Evolutionary conservation across 2,888 invertebrate genomes (phyloP), one percentile per base, ranked within the genome.

Genomic region (Drosophila subsilvestris): DNA sequence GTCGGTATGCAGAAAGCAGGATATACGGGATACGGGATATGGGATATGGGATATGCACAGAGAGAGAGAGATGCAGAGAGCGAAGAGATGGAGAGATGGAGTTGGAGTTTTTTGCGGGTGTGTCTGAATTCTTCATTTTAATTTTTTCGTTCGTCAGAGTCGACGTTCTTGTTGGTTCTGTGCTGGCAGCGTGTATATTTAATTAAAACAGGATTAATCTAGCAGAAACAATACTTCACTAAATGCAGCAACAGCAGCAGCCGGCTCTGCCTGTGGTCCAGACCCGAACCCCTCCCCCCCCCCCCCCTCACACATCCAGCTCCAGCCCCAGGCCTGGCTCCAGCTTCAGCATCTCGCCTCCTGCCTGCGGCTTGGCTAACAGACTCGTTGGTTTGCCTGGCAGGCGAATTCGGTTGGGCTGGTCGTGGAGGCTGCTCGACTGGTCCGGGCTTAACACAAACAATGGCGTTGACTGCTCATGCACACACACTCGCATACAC

Each of bases 171-270:
- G 84, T 88, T 85, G 89, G 89, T 88, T 88, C 86, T 89, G 74
- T 82, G 86, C 89, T 88, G 84, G 74, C 85, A 85, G 89, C 88
- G 89, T 86, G 85, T 89, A 86, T 86, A 86, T 86, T 86, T 86
- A 86, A 86, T 86, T 86, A 86, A 86, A 86, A 89, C 85, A 80
- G 89, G 89, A 86, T 86, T 86, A 86, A 86, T 86, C 85, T 86
- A 86, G 89, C 85, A 86, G 89, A 86, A 86, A 89, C 85, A 86
- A 89, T 86, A 88, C 85, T 86, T 86, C 89, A 86, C 85, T 86
- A 89, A 86, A 86, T 86, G 89, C 85, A 83, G 80, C 78, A 62
- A 51, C 73, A 67, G 66, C 68, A 67, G 47, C 55, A 47, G 59
- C 59, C 53, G 48, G 77, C 48, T 48, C 47, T 53, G 53, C 53